phyloP scores from a whole-genome alignment of 1,140 invertebrate species.

The Anastrepha obliqua region DNA sequence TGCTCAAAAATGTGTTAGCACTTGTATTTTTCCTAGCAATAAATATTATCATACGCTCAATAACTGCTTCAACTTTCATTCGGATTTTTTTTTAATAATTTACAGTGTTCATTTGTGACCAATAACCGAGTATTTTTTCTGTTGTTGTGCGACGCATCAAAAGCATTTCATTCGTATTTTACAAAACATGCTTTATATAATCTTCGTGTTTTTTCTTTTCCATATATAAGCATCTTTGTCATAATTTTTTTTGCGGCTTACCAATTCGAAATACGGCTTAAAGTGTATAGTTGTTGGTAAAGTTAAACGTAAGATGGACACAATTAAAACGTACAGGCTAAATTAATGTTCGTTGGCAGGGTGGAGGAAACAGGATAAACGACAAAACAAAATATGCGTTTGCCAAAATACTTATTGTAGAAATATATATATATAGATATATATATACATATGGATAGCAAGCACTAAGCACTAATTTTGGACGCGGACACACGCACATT shows the following conservation, averaged over 20 bases:
- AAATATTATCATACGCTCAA: too few species aligned
- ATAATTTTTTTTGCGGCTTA: slow-evolving; percentile 17
- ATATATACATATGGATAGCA: not conserved
- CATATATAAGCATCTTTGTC: not conserved
- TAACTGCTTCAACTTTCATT: too few species aligned
- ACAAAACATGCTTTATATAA: slow-evolving; percentile 27
- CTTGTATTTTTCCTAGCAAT: too few species aligned
- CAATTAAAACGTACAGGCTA: not conserved
- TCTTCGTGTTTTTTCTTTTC: too few species aligned
- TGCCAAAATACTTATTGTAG: slow-evolving; percentile 7
- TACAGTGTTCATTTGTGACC: not conserved
- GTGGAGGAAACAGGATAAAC: not conserved
- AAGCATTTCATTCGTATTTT: not conserved
- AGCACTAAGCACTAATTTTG: slow-evolving; percentile 50
- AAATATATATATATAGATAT: slow-evolving; percentile 10
- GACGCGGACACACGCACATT: not conserved
- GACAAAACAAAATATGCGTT: slow-evolving; percentile 26
- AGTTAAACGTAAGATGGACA: slow-evolving; percentile 24
- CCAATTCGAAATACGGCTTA: slow-evolving; percentile 22
- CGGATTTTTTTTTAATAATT: not conserved
- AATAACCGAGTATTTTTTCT: slow-evolving; percentile 6
- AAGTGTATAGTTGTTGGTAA: slow-evolving; percentile 6
- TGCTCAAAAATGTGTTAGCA: too few species aligned
- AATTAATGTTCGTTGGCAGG: slow-evolving; percentile 7
- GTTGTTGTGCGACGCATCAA: not conserved